phyloP scores from a whole-genome alignment of 2,888 invertebrate species.

The Ceramica pisi region DNA sequence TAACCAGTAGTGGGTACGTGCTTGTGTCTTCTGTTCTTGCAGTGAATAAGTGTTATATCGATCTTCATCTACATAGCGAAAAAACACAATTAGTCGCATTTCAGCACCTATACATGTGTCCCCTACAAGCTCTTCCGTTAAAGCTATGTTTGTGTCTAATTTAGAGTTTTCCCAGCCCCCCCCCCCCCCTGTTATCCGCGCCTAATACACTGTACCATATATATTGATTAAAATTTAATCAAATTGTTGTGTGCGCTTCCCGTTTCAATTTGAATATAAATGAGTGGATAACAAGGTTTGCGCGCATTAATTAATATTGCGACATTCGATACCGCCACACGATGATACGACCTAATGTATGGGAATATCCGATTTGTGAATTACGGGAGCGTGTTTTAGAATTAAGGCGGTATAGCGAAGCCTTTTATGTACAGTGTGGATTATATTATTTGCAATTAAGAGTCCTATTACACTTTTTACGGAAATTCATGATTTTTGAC shows the following conservation, averaged over 20 bases:
- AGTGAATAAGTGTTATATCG: too few species aligned
- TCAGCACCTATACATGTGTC: too few species aligned
- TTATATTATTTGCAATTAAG: too few species aligned
- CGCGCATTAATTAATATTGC: conserved; percentile 77
- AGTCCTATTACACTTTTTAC: too few species aligned
- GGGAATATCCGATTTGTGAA: conserved; percentile 55
- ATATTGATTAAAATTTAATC: conserved; percentile 77
- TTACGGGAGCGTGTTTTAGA: conserved; percentile 50
- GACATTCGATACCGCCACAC: conserved; percentile 66
- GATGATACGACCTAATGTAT: conserved; percentile 49
- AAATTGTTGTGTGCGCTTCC: conserved; percentile 74
- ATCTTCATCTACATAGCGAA: too few species aligned
- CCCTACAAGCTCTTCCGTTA: too few species aligned
- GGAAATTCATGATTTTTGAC: too few species aligned
- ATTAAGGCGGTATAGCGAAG: conserved; percentile 35
- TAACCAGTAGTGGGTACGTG: too few species aligned
- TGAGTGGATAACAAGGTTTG: conserved; percentile 73
- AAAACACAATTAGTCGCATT: too few species aligned
- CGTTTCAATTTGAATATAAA: conserved; percentile 85
- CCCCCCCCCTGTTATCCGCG: neutral
- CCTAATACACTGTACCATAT: conserved; percentile 31
- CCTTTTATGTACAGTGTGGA: conserved; percentile 8
- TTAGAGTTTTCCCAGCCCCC: neutral
- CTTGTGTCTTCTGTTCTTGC: too few species aligned
- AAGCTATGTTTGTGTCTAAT: too few species aligned